Conservation (phyloP, 2,113 vertebrate species). For the Acanthisitta chloris region DNA sequence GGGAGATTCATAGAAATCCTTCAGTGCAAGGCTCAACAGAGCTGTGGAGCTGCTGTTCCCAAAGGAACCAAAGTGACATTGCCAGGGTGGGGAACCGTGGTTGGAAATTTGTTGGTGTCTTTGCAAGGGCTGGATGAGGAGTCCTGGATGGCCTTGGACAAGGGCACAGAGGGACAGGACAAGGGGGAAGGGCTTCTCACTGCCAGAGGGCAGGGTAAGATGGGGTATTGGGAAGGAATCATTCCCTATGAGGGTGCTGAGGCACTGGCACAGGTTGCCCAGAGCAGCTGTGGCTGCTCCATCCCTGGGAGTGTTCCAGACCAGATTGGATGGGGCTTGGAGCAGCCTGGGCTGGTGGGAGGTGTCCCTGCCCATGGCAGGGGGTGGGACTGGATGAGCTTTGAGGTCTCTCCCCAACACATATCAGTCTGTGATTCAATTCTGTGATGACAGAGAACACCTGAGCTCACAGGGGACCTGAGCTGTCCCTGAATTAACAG, state of each 20-base stretch:
- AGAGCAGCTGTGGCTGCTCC: neutral
- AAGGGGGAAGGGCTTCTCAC: neutral
- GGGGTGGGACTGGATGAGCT: accelerated
- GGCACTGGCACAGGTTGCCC: neutral
- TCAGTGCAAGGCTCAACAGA: neutral
- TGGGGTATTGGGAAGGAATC: neutral
- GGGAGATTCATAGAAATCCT: neutral
- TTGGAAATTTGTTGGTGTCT: neutral
- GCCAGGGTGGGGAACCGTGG: neutral
- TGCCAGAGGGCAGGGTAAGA: neutral
- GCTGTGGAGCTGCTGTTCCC: neutral
- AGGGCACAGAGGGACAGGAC: neutral
- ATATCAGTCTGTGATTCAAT: neutral
- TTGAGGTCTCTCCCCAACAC: neutral
- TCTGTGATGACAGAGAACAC: neutral
- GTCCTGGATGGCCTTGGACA: neutral
- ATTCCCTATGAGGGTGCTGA: accelerated
- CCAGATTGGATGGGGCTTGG: neutral
- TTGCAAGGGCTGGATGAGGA: neutral
- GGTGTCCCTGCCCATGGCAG: neutral
- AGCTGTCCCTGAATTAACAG: neutral
- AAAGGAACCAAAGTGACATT: neutral
- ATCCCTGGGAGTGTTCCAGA: neutral
- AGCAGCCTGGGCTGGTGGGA: neutral
- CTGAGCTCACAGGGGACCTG: neutral